Evolutionary conservation across 30 jellyfish, hydroid and myxozoan species (phyloP).

Genomic region (Aurelia coerulea): DNA sequence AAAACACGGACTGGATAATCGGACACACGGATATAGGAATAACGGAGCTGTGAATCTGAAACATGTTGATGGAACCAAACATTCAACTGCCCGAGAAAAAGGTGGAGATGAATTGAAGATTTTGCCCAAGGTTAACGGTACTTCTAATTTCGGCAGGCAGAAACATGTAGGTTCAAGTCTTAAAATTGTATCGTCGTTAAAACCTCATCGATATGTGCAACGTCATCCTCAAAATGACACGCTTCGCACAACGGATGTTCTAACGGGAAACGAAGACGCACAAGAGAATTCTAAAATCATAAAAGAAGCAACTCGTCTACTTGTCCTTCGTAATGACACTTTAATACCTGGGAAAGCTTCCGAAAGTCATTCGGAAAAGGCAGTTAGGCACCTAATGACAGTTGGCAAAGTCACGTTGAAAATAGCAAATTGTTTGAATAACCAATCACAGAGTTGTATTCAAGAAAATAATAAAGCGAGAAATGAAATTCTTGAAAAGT

Average conservation of each 20-base stretch:
- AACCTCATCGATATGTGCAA: no score
- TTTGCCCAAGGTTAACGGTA: no score
- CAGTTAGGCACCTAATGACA: conserved; percentile 33
- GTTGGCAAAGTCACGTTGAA: conserved; percentile 38
- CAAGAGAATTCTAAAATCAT: conserved; percentile 52
- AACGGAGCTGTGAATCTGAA: no score
- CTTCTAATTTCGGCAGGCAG: no score
- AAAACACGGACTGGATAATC: no score
- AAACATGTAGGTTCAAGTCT: no score
- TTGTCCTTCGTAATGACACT: conserved; percentile 11
- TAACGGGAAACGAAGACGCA: neutral
- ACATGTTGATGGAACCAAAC: no score
- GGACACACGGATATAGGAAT: no score
- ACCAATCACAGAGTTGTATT: neutral
- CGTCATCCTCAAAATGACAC: no score
- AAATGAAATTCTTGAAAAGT: conserved; percentile 17
- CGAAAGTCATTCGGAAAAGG: conserved; percentile 16
- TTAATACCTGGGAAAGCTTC: neutral
- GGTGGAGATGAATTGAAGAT: neutral
- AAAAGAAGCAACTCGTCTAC: conserved; percentile 47
- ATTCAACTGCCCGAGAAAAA: neutral
- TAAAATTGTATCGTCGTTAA: no score
- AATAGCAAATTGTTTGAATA: conserved; percentile 48
- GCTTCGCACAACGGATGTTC: no score
- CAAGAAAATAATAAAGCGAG: neutral